Evolutionary conservation across 2,113 vertebrate species (phyloP).

Genomic region (Lates calcarifer): DNA sequence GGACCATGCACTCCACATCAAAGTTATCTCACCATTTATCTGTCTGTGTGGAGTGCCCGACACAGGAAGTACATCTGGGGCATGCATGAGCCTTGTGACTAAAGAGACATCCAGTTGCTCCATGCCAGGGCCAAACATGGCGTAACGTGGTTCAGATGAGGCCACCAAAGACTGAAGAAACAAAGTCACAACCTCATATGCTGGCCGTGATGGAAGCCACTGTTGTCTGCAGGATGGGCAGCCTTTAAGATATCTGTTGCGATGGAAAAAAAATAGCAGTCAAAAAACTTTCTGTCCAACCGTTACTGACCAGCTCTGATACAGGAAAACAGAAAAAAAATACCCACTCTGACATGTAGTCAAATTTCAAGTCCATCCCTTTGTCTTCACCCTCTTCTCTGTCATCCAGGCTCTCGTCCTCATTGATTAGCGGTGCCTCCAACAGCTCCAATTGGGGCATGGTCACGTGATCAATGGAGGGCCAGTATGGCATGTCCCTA

Average conservation of each 20-base stretch:
- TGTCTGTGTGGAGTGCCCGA: slow-evolving; percentile 89
- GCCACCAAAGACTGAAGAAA: slow-evolving; percentile 91
- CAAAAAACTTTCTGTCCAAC: not conserved
- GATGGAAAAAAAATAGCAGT: slow-evolving; percentile 28
- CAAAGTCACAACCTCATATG: slow-evolving; percentile 86
- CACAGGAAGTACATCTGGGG: slow-evolving; percentile 87
- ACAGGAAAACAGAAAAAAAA: not conserved
- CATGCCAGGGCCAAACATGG: slow-evolving; percentile 96
- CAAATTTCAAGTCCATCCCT: slow-evolving; percentile 61
- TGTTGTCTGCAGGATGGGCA: slow-evolving; percentile 87
- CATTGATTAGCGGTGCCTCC: slow-evolving; percentile 81
- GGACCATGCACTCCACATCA: not conserved
- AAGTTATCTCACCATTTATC: slow-evolving; percentile 87
- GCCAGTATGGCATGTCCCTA: slow-evolving; percentile 90
- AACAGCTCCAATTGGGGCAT: slow-evolving; percentile 88
- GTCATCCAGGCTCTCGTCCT: slow-evolving; percentile 65
- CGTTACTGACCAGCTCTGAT: not conserved
- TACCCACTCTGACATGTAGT: slow-evolving; percentile 93
- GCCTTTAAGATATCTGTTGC: slow-evolving; percentile 90
- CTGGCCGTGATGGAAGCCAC: slow-evolving; percentile 81
- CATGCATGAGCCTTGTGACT: slow-evolving; percentile 90
- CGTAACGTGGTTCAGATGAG: slow-evolving; percentile 90
- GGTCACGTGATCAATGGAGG: slow-evolving; percentile 90
- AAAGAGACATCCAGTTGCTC: slow-evolving; percentile 93
- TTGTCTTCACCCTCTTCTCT: slow-evolving; percentile 54